phyloP scores from a whole-genome alignment of 1,140 invertebrate genomes.

The Melipona quadrifasciata region DNA sequence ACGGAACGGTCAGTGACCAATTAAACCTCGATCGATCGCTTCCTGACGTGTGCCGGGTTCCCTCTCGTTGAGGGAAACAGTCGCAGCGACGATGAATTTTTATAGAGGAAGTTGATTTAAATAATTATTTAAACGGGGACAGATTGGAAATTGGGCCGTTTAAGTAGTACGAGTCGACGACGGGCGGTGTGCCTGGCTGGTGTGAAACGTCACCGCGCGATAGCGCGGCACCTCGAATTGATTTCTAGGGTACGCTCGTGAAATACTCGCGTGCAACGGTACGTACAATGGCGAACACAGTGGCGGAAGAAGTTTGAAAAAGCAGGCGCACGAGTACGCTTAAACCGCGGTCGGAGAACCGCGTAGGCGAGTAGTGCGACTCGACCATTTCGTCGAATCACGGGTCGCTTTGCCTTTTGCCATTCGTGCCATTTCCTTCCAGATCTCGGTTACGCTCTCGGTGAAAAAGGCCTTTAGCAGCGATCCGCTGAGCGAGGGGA shows the following conservation, averaged over 20 bases:
- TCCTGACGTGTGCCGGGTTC: neutral
- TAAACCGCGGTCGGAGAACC: neutral
- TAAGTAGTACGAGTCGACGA: neutral
- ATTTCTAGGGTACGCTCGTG: neutral
- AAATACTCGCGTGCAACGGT: neutral
- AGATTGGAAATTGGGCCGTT: neutral
- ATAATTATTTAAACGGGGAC: neutral
- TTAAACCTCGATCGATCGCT: neutral
- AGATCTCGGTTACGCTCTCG: neutral
- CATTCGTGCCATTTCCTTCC: neutral
- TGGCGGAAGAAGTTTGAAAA: neutral
- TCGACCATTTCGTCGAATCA: conserved; percentile 1
- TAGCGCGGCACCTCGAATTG: neutral
- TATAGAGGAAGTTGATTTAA: neutral
- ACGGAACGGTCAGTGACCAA: neutral
- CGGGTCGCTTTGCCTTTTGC: neutral
- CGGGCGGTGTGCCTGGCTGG: neutral
- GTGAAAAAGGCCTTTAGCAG: conserved; percentile 4
- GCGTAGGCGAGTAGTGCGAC: neutral
- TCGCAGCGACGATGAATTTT: neutral
- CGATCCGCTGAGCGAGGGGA: neutral
- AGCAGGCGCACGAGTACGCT: neutral
- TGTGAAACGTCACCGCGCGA: neutral
- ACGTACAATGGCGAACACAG: neutral
- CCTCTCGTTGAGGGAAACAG: neutral